Evolutionary conservation across 2,113 vertebrate species (phyloP).

Genomic region (Callospermophilus lateralis): DNA sequence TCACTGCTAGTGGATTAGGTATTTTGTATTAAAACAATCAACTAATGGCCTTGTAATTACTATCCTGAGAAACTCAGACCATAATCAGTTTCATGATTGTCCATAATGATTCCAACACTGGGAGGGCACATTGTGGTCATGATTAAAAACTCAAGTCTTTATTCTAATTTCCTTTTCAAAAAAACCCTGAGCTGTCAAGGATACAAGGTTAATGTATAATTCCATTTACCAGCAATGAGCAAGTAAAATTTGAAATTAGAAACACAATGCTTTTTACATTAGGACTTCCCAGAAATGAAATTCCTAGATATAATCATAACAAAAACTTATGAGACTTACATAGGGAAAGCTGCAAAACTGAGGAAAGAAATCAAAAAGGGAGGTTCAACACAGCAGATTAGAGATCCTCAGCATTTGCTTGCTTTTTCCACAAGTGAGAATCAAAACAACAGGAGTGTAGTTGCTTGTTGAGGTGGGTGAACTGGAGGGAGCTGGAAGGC

Average conservation of each 20-base stretch:
- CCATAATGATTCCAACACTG: background rate
- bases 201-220: background rate
- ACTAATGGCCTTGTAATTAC: background rate
- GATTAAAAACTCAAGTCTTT: background rate
- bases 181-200: background rate
- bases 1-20: background rate
- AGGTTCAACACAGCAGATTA: too few species aligned
- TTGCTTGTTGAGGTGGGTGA: too few species aligned
- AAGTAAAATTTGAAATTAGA: conserved; percentile 13
- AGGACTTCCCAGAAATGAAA: background rate
- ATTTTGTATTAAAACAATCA: background rate
- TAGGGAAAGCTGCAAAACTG: background rate
- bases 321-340: background rate
- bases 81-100: background rate
- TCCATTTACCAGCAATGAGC: background rate
- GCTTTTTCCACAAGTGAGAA: too few species aligned
- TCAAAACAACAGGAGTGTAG: too few species aligned
- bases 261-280: background rate
- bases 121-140: background rate
- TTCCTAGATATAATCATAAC: background rate
- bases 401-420: too few species aligned
- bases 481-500: too few species aligned
- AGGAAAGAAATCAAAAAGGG: background rate
- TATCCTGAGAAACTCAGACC: background rate
- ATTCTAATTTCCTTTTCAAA: background rate